Evolutionary conservation across 2,113 vertebrate species (phyloP).

Genomic region (Oreochromis niloticus): DNA sequence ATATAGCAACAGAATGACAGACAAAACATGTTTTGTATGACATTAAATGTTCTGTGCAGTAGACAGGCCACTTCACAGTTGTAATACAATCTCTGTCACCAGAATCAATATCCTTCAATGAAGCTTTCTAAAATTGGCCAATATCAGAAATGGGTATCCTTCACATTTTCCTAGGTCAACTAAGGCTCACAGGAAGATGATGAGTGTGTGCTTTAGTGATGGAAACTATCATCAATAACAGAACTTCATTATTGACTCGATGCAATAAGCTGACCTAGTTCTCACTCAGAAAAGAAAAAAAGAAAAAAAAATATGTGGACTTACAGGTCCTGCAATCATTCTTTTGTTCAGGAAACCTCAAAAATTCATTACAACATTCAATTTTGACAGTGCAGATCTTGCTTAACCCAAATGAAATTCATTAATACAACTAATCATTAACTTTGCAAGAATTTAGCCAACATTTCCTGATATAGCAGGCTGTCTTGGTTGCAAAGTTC

Average conservation of each 20-base stretch:
- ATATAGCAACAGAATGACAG: neutral
- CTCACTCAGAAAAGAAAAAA: neutral
- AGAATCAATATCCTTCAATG: neutral
- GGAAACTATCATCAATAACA: neutral
- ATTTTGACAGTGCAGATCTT: neutral
- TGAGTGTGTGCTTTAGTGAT: neutral
- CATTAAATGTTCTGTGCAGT: neutral
- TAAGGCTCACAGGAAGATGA: neutral
- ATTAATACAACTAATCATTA: neutral
- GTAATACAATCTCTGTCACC: neutral
- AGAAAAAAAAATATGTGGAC: neutral
- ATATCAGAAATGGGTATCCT: neutral
- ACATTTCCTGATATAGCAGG: neutral
- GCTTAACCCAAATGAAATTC: neutral
- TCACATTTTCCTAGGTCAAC: neutral
- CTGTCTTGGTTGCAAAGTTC: neutral
- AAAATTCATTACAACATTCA: neutral
- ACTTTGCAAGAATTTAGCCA: neutral
- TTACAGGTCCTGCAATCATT: neutral
- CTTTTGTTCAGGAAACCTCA: neutral
- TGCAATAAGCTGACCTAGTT: neutral
- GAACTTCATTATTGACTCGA: neutral
- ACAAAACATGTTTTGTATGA: neutral
- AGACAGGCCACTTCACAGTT: neutral
- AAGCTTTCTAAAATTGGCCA: neutral